Base-by-base conservation (phyloP, 2,797 vertebrate genomes). In the Echiichthys vipera region DNA sequence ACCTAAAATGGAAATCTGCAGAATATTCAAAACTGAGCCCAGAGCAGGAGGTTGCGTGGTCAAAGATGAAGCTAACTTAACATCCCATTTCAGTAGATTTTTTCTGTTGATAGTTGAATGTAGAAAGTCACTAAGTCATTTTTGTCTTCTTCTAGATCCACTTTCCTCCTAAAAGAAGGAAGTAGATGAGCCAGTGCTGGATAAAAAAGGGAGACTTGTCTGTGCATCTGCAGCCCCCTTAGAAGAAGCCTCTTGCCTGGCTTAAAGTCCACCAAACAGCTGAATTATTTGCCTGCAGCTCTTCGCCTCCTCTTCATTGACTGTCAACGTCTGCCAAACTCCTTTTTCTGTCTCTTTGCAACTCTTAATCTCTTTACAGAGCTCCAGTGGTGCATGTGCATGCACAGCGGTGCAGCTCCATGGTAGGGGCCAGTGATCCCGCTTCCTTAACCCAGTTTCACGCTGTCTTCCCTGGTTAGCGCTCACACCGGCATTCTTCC, bases 401-500 rank as follows among this genome's bases (percentile, higher is more conserved):
- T 46, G 54, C 47, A 64, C 84, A 74, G 80, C 66, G 37, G 72
- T 77, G 79, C 72, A 72, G 77, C 82, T 85, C 81, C 83, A 80
- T 68, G 69, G 56, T 74, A 71, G 57, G 69, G 72, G 34, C 74
- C 65, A 75, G 67, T 39, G 79, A 78, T 86, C 77, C 77, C 69
- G 74, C 85, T 91, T 86, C 83, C 77, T 87, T 88, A 86, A n/a
- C 70, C 94, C 84, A 87, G 92, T 93, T 94, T 86, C 88, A 87
- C 93, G 89, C 81, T 82, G 77, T 76, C 77, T 65, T 87, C 78
- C 77, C 80, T 12, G 76, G 70, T 82, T 71, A 76, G 78, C 57
- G 67, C 94, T 94, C 89, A 92, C 86, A 71, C 91, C 94, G 94
- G 84, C 83, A 80, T 84, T 81, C 71, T 78, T 92, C 95, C 65